Evolutionary conservation across 1,140 invertebrate species (phyloP), one percentile per base, ranked within the genome.

Genomic region (Heterodera carotae): DNA sequence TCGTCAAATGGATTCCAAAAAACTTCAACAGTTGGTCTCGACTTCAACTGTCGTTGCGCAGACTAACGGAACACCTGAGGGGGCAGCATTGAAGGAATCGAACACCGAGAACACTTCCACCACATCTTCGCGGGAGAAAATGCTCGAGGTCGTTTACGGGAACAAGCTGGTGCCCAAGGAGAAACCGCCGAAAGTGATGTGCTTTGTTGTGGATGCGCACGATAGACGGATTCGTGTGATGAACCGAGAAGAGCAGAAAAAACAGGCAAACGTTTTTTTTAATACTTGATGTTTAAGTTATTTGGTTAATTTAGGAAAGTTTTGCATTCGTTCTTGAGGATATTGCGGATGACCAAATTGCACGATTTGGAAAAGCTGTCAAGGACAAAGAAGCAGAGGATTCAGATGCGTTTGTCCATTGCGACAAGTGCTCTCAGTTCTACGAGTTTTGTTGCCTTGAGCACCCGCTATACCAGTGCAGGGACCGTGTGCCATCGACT

Each of bases 161-260:
- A 64, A 43, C 8, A 74, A 56, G n/a, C 18, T 27, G 33, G 15
- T 7, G 53, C 8, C 8, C 4, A 73, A 60, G 39, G 56, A 56
- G 34, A 60, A 27, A 31, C 59, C 25, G 71, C 59, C 39, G 71
- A 74, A 64, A 29, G n/a, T 27, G 22, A 78, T 78, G 75, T 80
- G 77, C 56, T 76, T 78, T 66, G 77, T 68, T 68, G 70, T 78
- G 25, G 67, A 78, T 43, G 70, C 77, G 15, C 36, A 68, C 33
- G 60, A 78, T 27, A n/a, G 77, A 10, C 39, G 39, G 64, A 56
- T 78, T 27, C 48, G 77, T 22, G 69, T 78, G 22, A 74, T 76
- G 29, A 62, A n/a, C 39, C 53, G 69, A 56, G 76, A 77, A 2
- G 68, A 77, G 53, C 53, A 62, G 34, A 27, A 68, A 53, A 72